These are phyloP conservation scores for Morone chrysops DNA, from an alignment of 2,113 vertebrate genomes.

Conservation along the genomic window DNA sequence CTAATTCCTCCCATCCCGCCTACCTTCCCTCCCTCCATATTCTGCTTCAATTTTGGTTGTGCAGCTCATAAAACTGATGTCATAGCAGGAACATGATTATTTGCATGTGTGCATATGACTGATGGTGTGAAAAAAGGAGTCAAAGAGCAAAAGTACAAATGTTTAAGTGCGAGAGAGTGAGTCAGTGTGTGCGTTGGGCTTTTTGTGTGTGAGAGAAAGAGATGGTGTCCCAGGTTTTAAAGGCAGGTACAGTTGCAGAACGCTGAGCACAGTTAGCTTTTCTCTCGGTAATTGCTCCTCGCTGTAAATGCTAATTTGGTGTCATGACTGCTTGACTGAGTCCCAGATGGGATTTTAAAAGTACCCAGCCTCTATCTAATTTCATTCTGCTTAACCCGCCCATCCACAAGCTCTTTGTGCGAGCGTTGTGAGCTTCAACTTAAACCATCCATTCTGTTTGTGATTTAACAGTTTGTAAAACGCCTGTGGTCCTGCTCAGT, in stretches of 20 bases:
- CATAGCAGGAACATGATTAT: conserved; percentile 43
- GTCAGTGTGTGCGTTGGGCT: conserved; percentile 23
- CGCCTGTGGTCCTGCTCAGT: conserved; percentile 2
- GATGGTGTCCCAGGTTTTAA: conserved; percentile 64
- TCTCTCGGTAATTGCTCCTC: conserved; percentile 77
- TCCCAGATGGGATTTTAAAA: conserved; percentile 80
- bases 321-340: conserved; percentile 79
- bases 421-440: conserved; percentile 30
- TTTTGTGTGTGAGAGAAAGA: conserved; percentile 58
- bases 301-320: conserved; percentile 81
- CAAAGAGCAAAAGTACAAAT: conserved; percentile 24
- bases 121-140: conserved; percentile 40
- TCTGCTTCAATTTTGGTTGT: conserved; percentile 40
- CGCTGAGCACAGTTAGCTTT: conserved; percentile 73
- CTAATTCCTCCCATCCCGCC: conserved; percentile 53
- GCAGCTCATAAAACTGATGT: conserved; percentile 61
- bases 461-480: conserved; percentile 67
- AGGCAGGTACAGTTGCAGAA: conserved; percentile 77
- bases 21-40: conserved; percentile 15
- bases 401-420: conserved; percentile 52
- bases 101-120: conserved; percentile 26
- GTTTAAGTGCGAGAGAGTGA: conserved; percentile 8
- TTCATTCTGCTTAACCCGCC: conserved; percentile 75
- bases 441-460: conserved; percentile 56
- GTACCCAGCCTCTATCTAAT: conserved; percentile 75